Evolutionary conservation across 2,797 vertebrate genomes (phyloP), one percentile per base, ranked within the genome.

Genomic region (Melanotaenia nigrans): DNA sequence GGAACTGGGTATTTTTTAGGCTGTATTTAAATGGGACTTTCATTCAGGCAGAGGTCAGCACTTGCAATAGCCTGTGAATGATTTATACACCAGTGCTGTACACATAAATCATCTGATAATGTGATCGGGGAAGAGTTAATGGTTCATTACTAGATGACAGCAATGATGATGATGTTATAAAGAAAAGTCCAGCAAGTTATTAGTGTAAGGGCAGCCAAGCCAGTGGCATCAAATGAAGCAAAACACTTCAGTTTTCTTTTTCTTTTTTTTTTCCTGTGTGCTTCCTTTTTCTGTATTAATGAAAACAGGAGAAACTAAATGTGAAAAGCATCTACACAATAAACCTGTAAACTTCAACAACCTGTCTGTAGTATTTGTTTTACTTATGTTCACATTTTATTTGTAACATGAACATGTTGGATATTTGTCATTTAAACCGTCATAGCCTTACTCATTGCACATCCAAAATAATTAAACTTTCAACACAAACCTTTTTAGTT

Each of bases 101-200:
- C 63, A 71, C 71, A 86, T 77, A 71, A 78, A 86, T 85, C 65
- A 75, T 82, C 69, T 63, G 59, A 75, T 82, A 82, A 87, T 86
- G 79, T 75, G 65, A 86, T 78, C 56, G 54, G 33, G 53, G n/a
- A 64, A 72, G 51, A 62, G 75, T 68, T 81, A 65, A 75, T 69
- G 70, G 76, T 72, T 83, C 71, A 68, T 86, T 81, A 78, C 74
- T 66, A 68, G 61, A 73, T 73, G 73, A 65, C 7, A 30, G 22
- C 33, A 4, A 53, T 65, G 60, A 77, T 75, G 61, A 77, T 77
- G 54, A 66, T 71, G 76, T 79, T 73, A 38, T 65, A 45, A 84
- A 83, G 76, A 66, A 57, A 79, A 65, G 68, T 84, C 20, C 51
- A 49, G 45, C 47, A 72, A 65, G 62, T 77, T 81, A 61, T 84